A percentile compares a stretch with the other conserved stretches of the same genome.
Conservation (phyloP, 2,888 invertebrate genomes). For the Protodeltote pygarga region DNA sequence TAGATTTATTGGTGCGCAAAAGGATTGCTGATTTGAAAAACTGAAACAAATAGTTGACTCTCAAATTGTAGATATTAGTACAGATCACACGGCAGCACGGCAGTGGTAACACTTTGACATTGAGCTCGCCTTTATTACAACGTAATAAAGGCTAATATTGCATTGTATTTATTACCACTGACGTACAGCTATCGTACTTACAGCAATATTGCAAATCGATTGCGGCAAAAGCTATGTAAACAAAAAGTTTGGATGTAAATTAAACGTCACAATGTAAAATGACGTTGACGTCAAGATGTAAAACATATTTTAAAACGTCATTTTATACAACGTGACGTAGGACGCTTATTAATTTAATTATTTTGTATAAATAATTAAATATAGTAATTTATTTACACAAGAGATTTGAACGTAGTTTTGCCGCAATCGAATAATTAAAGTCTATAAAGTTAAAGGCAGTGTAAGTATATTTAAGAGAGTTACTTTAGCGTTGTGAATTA, state of each 20-base stretch:
- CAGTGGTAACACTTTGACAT: too few species aligned
- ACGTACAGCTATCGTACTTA: too few species aligned
- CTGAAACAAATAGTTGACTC: constrained; percentile 40
- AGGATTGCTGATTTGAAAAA: constrained; percentile 30
- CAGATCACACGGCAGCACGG: too few species aligned
- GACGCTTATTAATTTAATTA: constrained; percentile 32
- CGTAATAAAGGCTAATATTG: too few species aligned
- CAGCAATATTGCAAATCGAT: constrained; percentile 44
- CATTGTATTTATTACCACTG: too few species aligned
- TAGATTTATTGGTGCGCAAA: constrained; percentile 28
- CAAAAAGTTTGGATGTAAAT: constrained; percentile 22
- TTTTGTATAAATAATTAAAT: constrained; percentile 35
- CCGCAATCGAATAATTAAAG: constrained; percentile 22
- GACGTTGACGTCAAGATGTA: constrained; percentile 12
- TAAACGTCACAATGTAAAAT: constrained; percentile 26
- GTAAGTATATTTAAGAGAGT: constrained; percentile 44
- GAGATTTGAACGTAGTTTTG: constrained; percentile 12
- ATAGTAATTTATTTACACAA: constrained; percentile 18
- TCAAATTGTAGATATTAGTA: constrained; percentile 34
- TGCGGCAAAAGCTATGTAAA: constrained; percentile 33
- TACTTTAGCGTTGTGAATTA: constrained; percentile 47
- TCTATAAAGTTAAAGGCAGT: constrained; percentile 14
- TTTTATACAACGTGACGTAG: constrained; percentile 8
- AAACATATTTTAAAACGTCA: not conserved
- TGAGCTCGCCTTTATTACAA: too few species aligned